Evolutionary conservation across 2,888 invertebrate species (phyloP).

Genomic region (Embidobia sp.): DNA sequence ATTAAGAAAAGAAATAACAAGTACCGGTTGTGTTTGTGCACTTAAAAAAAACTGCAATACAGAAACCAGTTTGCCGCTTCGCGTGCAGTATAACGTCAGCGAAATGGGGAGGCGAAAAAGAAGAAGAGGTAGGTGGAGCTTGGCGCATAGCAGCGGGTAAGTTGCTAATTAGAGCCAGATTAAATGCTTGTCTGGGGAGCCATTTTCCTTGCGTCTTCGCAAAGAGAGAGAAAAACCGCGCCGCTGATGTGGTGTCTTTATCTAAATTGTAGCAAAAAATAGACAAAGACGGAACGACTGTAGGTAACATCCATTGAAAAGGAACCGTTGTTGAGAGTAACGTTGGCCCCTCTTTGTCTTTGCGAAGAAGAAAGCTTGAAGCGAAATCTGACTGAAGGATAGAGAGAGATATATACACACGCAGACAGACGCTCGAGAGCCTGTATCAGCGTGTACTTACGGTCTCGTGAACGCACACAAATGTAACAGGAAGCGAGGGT

Average conservation of each 20-base stretch:
- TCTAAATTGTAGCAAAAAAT: conserved; percentile 32
- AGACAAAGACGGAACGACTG: conserved; percentile 40
- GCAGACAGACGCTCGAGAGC: neutral
- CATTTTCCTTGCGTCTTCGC: conserved; percentile 80
- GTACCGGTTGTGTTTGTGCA: too few relatives aligned
- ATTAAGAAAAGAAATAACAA: too few relatives aligned
- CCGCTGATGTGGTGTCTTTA: conserved; percentile 11
- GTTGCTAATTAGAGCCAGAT: conserved; percentile 86
- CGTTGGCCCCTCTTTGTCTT: conserved; percentile 10
- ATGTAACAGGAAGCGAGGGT: conserved; percentile 70
- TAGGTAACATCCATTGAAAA: conserved; percentile 51
- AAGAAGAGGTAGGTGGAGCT: conserved; percentile 61
- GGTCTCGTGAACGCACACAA: conserved; percentile 20
- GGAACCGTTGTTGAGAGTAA: conserved; percentile 11
- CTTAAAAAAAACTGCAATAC: conserved; percentile 18
- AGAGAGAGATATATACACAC: conserved; percentile 6
- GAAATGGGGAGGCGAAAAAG: conserved; percentile 48
- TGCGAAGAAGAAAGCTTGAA: conserved; percentile 43
- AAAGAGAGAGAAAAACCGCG: conserved; percentile 45
- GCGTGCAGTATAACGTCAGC: conserved; percentile 38
- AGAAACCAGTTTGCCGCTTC: conserved; percentile 32
- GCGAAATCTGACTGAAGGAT: conserved; percentile 6
- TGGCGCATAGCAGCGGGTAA: conserved; percentile 80
- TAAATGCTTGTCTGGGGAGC: conserved; percentile 85
- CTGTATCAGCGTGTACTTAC: neutral